These are phyloP conservation scores for Rhinoraja longicauda DNA, from an alignment of 2,797 vertebrate species.

Conservation along the genomic window DNA sequence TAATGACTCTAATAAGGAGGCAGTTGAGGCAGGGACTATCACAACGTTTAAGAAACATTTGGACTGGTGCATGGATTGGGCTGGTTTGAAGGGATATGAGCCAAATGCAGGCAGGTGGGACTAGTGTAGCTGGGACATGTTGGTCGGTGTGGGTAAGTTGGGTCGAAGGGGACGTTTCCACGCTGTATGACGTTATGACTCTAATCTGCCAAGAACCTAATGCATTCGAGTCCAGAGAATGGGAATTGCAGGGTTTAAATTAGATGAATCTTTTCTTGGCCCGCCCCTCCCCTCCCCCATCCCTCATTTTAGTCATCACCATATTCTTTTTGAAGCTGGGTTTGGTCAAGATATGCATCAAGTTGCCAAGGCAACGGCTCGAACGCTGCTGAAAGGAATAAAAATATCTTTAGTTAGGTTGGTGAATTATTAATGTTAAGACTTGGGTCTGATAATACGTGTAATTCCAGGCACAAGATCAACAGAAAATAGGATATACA, in stretches of 20 bases:
- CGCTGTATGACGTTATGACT: too few relatives aligned
- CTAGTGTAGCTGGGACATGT: too few relatives aligned
- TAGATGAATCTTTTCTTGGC: background rate
- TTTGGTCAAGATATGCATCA: slow-evolving; percentile 7
- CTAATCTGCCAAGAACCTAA: background rate
- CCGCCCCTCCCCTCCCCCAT: background rate
- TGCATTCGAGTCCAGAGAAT: background rate
- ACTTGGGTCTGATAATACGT: slow-evolving; percentile 7
- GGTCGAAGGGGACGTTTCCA: too few relatives aligned
- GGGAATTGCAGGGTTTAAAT: background rate
- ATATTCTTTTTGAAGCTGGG: slow-evolving; percentile 33
- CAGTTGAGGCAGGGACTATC: too few relatives aligned
- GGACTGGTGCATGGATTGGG: too few relatives aligned
- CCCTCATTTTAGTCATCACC: too few relatives aligned
- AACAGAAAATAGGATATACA: background rate
- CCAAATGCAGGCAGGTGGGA: too few relatives aligned
- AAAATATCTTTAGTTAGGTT: slow-evolving; percentile 37
- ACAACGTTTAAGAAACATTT: too few relatives aligned
- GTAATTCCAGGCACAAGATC: background rate
- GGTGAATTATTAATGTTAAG: slow-evolving; percentile 41
- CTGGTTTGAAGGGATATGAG: too few relatives aligned
- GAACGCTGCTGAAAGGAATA: slow-evolving; percentile 34
- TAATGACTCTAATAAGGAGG: too few relatives aligned
- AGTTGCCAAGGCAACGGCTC: slow-evolving; percentile 40
- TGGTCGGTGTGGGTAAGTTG: too few relatives aligned